These are phyloP conservation scores for Mechanitis mazaeus DNA, from an alignment of 2,888 invertebrate genomes.

Conservation along the genomic window DNA sequence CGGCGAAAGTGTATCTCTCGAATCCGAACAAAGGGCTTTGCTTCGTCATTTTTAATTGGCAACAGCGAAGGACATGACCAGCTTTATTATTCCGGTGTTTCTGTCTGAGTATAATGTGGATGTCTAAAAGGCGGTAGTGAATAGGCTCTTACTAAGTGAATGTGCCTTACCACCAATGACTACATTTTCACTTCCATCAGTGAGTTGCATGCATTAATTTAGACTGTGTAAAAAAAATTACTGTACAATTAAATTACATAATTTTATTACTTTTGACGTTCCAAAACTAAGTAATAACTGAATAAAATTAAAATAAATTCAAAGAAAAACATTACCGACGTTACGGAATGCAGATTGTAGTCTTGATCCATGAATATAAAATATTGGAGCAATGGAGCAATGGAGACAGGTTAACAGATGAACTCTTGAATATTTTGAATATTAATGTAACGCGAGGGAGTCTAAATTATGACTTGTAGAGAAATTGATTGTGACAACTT, in stretches of 20 bases:
- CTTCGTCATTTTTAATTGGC: too few relatives aligned
- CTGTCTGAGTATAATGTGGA: too few relatives aligned
- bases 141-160: too few relatives aligned
- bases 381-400: conserved; percentile 9
- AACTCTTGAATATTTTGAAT: conserved; percentile 18
- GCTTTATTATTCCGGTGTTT: too few relatives aligned
- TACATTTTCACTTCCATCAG: background rate
- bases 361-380: conserved; percentile 17
- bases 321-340: conserved; percentile 10
- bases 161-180: too few relatives aligned
- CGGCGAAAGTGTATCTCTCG: too few relatives aligned
- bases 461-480: background rate
- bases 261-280: background rate
- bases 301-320: conserved; percentile 13
- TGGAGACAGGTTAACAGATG: conserved; percentile 5
- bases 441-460: conserved; percentile 7
- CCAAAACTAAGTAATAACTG: background rate
- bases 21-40: too few relatives aligned
- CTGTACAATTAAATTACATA: background rate
- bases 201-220: background rate
- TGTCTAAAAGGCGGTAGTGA: too few relatives aligned
- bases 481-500: background rate
- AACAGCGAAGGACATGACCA: too few relatives aligned
- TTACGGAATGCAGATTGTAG: background rate
- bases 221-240: too few relatives aligned